Evolutionary conservation across 2,113 vertebrate species (phyloP), one percentile per base, ranked within the genome.

Genomic region (Carassius carassius): DNA sequence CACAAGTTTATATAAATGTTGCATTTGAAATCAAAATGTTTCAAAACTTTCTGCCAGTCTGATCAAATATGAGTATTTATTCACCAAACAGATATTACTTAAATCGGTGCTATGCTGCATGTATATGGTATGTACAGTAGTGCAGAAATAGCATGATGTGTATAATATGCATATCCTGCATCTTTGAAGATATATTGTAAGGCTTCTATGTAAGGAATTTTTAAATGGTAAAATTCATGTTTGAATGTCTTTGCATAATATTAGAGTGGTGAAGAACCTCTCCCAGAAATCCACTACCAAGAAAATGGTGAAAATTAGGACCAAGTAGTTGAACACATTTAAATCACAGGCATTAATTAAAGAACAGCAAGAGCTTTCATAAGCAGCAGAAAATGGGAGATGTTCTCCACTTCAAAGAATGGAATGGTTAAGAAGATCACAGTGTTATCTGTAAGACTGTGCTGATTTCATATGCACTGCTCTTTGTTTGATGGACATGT

Each of bases 391-490:
- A 54, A 76, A 76, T n/a, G 17, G 14, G 10, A 32, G 49, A 78
- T 78, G 75, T 58, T 78, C 75, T 58, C 11, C 51, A 78, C 75
- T 78, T 78, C 49, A 78, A 56, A 78, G 56, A 60, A 51, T 11
- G 21, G 75, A 56, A 35, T 21, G 29, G 56, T 56, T 77, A 56
- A 77, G 49, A 35, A 77, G 49, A 37, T 78, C 32, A 35, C 8
- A 78, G 54, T 60, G 76, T 60, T 78, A 78, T 78, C 76, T 78
- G 21, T 78, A 78, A 62, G 76, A 23, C 19, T 23, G 76, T 78
- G 54, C 19, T 41, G 17, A 78, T 72, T 56, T 72, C 29, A 72
- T 37, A n/a, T 82, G 80, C 49, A 21, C 67, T 37, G 21, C 67
- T 72, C 19, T 62, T 25, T 56, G 49, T 21, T 70, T 73, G 67